Evolutionary conservation across 1,140 invertebrate species (phyloP).

Genomic region (Drosophila trapezifrons): DNA sequence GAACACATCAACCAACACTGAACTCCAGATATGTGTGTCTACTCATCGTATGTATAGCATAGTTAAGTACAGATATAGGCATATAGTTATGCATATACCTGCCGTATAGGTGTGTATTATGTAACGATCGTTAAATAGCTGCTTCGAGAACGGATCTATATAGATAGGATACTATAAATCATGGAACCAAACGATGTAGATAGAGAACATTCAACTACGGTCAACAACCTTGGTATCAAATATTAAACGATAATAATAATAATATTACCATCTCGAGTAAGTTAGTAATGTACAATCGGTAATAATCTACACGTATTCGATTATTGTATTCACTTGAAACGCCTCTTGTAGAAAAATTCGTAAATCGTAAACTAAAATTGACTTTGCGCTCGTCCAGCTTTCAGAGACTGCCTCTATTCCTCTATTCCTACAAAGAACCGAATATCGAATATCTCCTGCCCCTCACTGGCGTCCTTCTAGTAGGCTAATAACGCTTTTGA

Average conservation of each 20-base stretch:
- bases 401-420: constrained; percentile 21
- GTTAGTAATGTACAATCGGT: constrained; percentile 41
- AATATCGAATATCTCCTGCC: not conserved
- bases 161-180: constrained; percentile 48
- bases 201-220: constrained; percentile 50
- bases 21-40: constrained; percentile 57
- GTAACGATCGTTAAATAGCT: constrained; percentile 46
- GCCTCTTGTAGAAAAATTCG: constrained; percentile 65
- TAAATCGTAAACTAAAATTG: constrained; percentile 57
- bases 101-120: constrained; percentile 32
- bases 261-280: constrained; percentile 29
- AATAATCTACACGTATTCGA: constrained; percentile 42
- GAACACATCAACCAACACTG: constrained; percentile 46
- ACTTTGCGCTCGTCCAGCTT: constrained; percentile 25
- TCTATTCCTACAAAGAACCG: constrained; percentile 29
- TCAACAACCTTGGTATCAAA: constrained; percentile 59
- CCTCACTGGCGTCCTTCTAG: not conserved
- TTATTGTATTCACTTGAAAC: constrained; percentile 75
- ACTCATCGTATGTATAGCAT: constrained; percentile 54
- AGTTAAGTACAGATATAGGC: constrained; percentile 35
- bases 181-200: constrained; percentile 56
- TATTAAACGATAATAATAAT: constrained; percentile 38
- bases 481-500: constrained; percentile 36
- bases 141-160: constrained; percentile 43
- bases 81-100: constrained; percentile 19